Evolutionary conservation across 2,113 vertebrate genomes (phyloP).

Genomic region (Psilopsiagon aymara): DNA sequence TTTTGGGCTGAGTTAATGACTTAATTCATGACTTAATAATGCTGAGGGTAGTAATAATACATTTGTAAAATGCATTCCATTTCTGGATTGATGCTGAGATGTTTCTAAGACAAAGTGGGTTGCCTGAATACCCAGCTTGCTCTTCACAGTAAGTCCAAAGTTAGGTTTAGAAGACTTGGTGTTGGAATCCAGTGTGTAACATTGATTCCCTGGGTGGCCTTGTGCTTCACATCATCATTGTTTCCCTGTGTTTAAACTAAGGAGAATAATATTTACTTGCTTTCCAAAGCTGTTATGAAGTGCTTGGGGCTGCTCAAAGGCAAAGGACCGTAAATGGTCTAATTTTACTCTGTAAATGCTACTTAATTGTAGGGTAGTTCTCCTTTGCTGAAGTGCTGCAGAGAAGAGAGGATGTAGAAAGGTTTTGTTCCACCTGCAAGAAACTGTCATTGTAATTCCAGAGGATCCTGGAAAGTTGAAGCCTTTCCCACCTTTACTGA

Average conservation of each 20-base stretch:
- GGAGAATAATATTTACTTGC: slow-evolving; percentile 11
- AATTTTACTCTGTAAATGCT: background rate
- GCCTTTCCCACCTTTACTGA: background rate
- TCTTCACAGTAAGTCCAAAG: background rate
- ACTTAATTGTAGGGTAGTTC: background rate
- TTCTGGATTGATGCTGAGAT: background rate
- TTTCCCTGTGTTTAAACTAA: background rate
- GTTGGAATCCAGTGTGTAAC: background rate
- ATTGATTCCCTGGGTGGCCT: background rate
- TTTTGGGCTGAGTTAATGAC: background rate
- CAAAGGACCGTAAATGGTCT: background rate
- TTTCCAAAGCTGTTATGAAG: background rate
- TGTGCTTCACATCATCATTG: background rate
- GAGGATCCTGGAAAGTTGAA: background rate
- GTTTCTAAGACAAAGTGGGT: background rate
- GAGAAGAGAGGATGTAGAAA: background rate
- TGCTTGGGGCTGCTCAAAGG: background rate
- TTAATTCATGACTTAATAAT: background rate
- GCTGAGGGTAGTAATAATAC: background rate
- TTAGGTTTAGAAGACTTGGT: background rate
- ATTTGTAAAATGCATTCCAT: background rate
- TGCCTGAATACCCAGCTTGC: background rate
- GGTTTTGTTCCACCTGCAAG: background rate
- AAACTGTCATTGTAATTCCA: background rate
- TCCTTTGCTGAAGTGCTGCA: background rate